Percentiles rank a stretch among this genome's conserved stretches.
Conservation (phyloP, 2,888 invertebrate genomes). For the Eupithecia subfuscata region DNA sequence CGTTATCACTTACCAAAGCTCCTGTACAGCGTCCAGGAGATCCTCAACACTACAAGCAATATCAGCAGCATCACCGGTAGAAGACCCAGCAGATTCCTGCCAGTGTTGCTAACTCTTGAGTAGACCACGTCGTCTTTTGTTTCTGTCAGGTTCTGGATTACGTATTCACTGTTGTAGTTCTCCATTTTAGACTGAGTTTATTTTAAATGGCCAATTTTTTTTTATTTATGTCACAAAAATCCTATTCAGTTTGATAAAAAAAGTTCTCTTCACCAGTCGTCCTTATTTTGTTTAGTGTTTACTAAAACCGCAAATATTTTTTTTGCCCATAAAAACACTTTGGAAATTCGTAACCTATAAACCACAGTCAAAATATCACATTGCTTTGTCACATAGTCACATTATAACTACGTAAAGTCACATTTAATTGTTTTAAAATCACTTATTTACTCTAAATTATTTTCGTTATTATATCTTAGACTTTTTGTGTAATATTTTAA, state of each 20-base stretch:
- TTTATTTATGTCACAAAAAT: background rate
- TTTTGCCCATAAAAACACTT: background rate
- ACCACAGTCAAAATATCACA: background rate
- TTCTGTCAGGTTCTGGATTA: conserved; percentile 23
- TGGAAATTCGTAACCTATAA: background rate
- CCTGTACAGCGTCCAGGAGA: conserved; percentile 67
- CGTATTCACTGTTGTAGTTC: conserved; percentile 10
- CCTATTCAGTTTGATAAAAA: background rate
- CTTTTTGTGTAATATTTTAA: background rate
- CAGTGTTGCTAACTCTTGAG: background rate
- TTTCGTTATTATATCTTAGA: background rate
- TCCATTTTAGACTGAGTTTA: conserved; percentile 21
- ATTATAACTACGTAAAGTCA: background rate
- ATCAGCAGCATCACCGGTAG: conserved; percentile 66
- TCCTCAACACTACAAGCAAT: conserved; percentile 62
- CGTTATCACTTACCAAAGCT: conserved; percentile 59
- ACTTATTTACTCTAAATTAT: background rate
- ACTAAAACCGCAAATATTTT: background rate
- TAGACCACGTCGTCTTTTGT: conserved; percentile 13
- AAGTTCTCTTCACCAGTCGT: background rate
- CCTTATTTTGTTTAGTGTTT: background rate
- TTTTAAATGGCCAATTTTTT: background rate
- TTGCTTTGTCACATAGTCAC: background rate
- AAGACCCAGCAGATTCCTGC: conserved; percentile 53
- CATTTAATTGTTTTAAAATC: background rate